Percentiles rank a stretch among this genome's conserved stretches.
Conservation (phyloP, 2,888 invertebrate species). For the Dryocosmus kuriphilus region DNA sequence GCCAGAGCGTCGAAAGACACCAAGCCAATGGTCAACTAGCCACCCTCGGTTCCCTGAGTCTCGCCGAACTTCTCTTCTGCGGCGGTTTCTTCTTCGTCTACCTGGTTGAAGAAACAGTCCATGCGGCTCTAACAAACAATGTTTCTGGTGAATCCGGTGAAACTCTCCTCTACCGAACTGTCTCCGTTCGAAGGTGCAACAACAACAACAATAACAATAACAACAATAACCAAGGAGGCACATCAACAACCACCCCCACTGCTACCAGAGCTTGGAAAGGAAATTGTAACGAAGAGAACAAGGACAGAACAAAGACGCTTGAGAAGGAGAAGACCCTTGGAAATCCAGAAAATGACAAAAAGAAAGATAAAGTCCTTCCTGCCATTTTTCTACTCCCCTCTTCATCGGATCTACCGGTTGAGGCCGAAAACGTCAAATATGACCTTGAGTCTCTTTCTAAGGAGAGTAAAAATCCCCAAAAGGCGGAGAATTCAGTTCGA, state of each 20-base stretch:
- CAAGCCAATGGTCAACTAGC: conserved; percentile 77
- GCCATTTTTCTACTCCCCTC: conserved; percentile 68
- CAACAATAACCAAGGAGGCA: conserved; percentile 60
- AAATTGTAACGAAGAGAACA: conserved; percentile 19
- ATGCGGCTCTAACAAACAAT: conserved; percentile 78
- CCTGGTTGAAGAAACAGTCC: conserved; percentile 82
- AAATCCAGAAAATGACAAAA: no score
- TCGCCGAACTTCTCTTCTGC: conserved; percentile 82
- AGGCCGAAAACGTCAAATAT: conserved; percentile 51
- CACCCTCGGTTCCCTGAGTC: conserved; percentile 77
- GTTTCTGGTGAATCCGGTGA: conserved; percentile 77
- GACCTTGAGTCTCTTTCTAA: conserved; percentile 53
- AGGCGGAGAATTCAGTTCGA: conserved; percentile 77
- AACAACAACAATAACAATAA: conserved; percentile 73
- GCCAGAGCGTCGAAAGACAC: conserved; percentile 80
- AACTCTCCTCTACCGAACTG: conserved; percentile 79
- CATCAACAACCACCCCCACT: conserved; percentile 52
- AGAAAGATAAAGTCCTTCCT: no score
- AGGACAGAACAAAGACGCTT: no score
- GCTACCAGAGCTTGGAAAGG: conserved; percentile 44
- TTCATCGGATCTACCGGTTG: conserved; percentile 57
- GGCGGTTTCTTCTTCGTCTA: conserved; percentile 83
- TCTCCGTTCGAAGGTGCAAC: conserved; percentile 79
- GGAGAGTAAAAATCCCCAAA: conserved; percentile 44
- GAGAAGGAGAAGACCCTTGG: conserved; percentile 19